Conservation (phyloP, 2,797 vertebrate genomes). For the Phylloscopus collybita region DNA sequence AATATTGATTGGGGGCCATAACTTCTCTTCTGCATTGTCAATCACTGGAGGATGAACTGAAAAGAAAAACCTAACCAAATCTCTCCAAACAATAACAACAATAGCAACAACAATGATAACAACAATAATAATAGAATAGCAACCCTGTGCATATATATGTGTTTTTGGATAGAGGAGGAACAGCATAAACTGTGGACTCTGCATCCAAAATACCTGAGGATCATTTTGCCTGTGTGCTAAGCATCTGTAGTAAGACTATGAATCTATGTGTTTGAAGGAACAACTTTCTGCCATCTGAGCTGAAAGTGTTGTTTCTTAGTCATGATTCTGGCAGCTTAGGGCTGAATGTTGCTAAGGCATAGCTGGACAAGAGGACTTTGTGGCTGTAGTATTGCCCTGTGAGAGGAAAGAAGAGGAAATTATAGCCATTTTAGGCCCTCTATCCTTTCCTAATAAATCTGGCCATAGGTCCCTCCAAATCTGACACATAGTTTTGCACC, state of each 20-base stretch:
- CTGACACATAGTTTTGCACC: rapidly evolving
- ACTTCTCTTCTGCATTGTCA: not conserved
- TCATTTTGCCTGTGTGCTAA: not conserved
- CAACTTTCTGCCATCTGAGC: not conserved
- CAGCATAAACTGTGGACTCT: not conserved
- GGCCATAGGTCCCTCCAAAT: not conserved
- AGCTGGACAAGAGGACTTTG: not conserved
- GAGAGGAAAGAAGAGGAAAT: not conserved
- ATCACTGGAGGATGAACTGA: not conserved
- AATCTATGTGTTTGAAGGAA: not conserved
- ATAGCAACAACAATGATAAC: not conserved
- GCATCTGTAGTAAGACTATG: not conserved
- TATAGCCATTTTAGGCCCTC: not conserved
- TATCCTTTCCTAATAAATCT: not conserved
- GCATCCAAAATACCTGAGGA: not conserved
- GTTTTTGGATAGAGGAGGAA: not conserved
- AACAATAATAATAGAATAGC: not conserved
- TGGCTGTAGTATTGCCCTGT: not conserved
- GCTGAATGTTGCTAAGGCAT: not conserved
- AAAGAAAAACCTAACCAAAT: not conserved
- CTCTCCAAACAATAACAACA: not conserved
- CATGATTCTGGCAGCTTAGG: not conserved
- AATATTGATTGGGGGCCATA: not conserved
- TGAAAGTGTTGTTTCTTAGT: not conserved
- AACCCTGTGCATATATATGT: not conserved